Evolutionary conservation across 2,888 invertebrate genomes (phyloP).

Genomic region (Chymomyza amoena): DNA sequence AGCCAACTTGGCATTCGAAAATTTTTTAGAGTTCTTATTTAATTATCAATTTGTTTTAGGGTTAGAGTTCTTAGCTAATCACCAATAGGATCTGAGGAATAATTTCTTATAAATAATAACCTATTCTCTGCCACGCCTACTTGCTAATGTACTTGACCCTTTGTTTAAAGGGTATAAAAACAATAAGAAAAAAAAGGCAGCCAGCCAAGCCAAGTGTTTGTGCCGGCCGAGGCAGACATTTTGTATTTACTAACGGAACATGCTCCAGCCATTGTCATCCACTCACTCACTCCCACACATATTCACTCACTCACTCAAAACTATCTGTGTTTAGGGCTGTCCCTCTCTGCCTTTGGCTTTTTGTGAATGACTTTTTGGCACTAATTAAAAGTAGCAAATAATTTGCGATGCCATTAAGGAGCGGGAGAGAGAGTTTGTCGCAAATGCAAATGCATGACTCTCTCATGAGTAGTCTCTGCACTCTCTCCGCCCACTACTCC

Average conservation of each 20-base stretch:
- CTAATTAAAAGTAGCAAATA: slow-evolving; percentile 75
- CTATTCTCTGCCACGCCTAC: too few species aligned
- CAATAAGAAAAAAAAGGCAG: too few species aligned
- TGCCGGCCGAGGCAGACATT: neutral
- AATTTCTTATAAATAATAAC: too few species aligned
- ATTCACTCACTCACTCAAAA: neutral
- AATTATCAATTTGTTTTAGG: too few species aligned
- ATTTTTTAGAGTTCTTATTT: too few species aligned
- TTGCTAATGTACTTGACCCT: too few species aligned
- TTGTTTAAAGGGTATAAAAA: too few species aligned
- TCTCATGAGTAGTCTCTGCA: neutral
- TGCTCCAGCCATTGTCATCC: neutral
- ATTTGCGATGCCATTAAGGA: slow-evolving; percentile 35
- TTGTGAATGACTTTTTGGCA: slow-evolving; percentile 71
- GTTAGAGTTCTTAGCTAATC: too few species aligned
- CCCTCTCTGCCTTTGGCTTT: slow-evolving; percentile 14
- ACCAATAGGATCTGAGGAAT: too few species aligned
- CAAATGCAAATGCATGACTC: slow-evolving; percentile 33
- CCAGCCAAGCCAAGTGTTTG: too few species aligned
- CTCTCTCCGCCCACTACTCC: neutral
- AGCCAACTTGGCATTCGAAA: too few species aligned
- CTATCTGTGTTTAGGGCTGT: neutral
- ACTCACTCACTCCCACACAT: slow-evolving; percentile 15
- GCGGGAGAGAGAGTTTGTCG: neutral
- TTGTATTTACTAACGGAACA: neutral